Evolutionary conservation across 2,113 vertebrate species (phyloP).

Genomic region (Nyctereutes procyonoides): DNA sequence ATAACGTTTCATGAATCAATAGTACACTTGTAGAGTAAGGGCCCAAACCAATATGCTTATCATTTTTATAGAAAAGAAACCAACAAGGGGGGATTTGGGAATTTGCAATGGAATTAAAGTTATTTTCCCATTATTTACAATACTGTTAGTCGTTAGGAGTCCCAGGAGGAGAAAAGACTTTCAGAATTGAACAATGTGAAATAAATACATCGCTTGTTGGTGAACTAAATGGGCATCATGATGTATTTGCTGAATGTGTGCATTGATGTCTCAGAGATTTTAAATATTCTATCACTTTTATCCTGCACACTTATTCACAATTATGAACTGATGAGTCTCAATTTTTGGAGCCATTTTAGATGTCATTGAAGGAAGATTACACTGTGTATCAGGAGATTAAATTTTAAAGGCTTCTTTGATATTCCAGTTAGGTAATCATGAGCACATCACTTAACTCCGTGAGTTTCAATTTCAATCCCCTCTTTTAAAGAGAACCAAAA

Average conservation of each 20-base stretch:
- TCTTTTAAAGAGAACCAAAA: not conserved
- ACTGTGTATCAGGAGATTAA: not conserved
- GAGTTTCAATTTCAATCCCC: not conserved
- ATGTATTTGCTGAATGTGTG: not conserved
- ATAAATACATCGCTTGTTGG: not conserved
- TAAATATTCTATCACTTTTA: not conserved
- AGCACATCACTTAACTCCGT: not conserved
- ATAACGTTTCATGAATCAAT: slow-evolving; percentile 21
- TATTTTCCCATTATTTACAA: not conserved
- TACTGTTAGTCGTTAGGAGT: not conserved
- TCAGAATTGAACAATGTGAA: not conserved
- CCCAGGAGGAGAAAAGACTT: not conserved
- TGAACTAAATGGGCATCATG: not conserved
- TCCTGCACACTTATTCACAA: not conserved
- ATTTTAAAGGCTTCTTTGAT: not conserved
- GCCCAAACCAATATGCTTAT: not conserved
- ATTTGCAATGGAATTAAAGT: slow-evolving; percentile 34
- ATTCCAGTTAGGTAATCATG: not conserved
- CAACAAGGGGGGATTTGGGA: not conserved
- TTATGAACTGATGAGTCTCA: not conserved
- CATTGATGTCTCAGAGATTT: not conserved
- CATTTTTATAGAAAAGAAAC: not conserved
- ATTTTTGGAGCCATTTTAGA: not conserved
- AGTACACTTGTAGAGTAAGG: not conserved
- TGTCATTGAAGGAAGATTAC: not conserved